These are phyloP conservation scores for Sylvietta virens DNA, from an alignment of 2,113 vertebrate species.

Conservation along the genomic window DNA sequence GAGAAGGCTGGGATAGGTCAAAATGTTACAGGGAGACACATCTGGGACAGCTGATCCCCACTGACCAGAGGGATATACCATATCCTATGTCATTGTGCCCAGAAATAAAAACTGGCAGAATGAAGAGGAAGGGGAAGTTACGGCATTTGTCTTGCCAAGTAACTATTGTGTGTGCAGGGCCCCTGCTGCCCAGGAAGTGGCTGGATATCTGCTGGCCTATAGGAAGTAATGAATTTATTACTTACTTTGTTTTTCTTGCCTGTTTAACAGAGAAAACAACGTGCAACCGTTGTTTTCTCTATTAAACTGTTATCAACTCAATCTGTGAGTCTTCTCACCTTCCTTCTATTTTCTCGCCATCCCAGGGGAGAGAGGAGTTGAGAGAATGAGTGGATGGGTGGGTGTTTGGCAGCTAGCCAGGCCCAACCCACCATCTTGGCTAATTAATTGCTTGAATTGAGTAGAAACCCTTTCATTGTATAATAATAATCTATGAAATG, in stretches of 20 bases:
- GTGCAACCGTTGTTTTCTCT: not conserved
- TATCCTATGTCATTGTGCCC: not conserved
- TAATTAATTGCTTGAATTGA: not conserved
- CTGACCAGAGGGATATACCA: not conserved
- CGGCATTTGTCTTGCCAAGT: rapidly evolving
- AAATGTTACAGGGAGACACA: not conserved
- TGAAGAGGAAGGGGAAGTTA: not conserved
- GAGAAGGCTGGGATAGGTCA: not conserved
- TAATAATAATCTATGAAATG: not conserved
- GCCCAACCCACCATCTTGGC: not conserved
- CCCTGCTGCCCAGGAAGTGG: not conserved
- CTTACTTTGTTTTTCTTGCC: not conserved
- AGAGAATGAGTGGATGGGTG: not conserved
- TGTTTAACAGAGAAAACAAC: no score
- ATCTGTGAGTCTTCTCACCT: not conserved
- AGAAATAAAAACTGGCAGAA: not conserved
- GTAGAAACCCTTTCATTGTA: not conserved
- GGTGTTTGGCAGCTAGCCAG: not conserved
- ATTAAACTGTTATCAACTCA: not conserved
- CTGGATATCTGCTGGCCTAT: not conserved
- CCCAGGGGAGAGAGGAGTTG: not conserved
- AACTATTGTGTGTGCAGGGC: not conserved
- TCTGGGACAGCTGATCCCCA: not conserved
- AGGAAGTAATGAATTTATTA: not conserved
- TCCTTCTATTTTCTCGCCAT: not conserved